Percentiles rank a stretch among this genome's conserved stretches.
These are phyloP conservation scores for Pterobdella sp. DNA, from an alignment of 2,888 invertebrate species.

Conservation along the genomic window DNA sequence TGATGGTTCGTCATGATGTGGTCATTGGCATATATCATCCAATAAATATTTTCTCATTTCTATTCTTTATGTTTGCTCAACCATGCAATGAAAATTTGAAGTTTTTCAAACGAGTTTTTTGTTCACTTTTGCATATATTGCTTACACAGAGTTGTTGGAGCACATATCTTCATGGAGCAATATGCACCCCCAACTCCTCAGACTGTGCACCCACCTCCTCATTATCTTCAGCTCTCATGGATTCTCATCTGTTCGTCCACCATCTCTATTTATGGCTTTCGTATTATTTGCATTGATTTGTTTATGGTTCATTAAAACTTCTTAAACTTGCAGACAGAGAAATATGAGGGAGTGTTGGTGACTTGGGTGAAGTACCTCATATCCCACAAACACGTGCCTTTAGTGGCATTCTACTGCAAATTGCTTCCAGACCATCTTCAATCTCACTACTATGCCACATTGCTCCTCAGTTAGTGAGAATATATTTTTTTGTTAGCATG, in stretches of 20 bases:
- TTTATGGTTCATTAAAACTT: neutral
- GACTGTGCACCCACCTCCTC: conserved; percentile 79
- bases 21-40: neutral
- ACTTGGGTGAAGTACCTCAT: neutral
- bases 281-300: neutral
- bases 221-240: conserved; percentile 72
- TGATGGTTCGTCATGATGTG: conserved; percentile 42
- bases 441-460: neutral
- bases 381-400: neutral
- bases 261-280: neutral
- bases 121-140: too few species aligned
- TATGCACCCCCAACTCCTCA: conserved; percentile 56
- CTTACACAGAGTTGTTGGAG: conserved; percentile 59
- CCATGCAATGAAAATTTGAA: neutral
- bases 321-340: neutral
- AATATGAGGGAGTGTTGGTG: neutral
- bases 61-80: neutral
- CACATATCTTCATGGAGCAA: conserved; percentile 56
- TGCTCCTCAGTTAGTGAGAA: neutral
- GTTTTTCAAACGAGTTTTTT: too few species aligned
- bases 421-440: neutral
- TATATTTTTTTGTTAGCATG: neutral
- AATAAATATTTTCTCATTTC: neutral
- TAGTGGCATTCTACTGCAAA: neutral
- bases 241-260: conserved; percentile 41